Conservation (phyloP, 2,888 invertebrate genomes). For the Tinea semifulvella region DNA sequence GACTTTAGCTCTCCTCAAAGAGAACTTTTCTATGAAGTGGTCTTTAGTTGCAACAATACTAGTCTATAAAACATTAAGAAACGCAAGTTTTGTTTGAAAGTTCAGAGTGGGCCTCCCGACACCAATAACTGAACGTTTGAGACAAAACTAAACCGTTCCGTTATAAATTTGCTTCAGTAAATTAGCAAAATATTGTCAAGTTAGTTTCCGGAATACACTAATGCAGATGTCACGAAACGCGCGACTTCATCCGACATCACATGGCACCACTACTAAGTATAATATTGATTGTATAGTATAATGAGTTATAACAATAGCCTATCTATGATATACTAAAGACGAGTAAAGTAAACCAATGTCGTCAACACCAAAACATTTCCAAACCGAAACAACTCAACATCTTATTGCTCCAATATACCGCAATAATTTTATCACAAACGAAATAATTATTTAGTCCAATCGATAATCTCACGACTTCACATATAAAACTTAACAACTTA, state of each 20-base stretch:
- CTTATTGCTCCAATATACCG: slow-evolving; percentile 13
- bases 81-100: too few species aligned
- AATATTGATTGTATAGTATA: slow-evolving; percentile 18
- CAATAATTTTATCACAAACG: slow-evolving; percentile 16
- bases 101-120: too few species aligned
- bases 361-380: slow-evolving; percentile 13
- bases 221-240: not conserved
- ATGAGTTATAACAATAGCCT: slow-evolving; percentile 18
- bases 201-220: not conserved
- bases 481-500: slow-evolving; percentile 38
- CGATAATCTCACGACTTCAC: slow-evolving; percentile 41
- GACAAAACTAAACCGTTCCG: not conserved
- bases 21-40: too few species aligned
- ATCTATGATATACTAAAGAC: slow-evolving; percentile 15
- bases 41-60: too few species aligned
- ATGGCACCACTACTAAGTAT: slow-evolving; percentile 39
- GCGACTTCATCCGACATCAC: slow-evolving; percentile 30
- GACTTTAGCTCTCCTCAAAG: too few species aligned
- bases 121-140: not conserved
- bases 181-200: slow-evolving; percentile 5
- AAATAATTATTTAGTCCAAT: slow-evolving; percentile 29
- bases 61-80: too few species aligned
- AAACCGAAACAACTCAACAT: slow-evolving; percentile 15
- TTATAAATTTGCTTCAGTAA: slow-evolving; percentile 1
- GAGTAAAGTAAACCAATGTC: slow-evolving; percentile 14